Evolutionary conservation across 2,888 invertebrate species (phyloP).

Genomic region (Hedya salicella): DNA sequence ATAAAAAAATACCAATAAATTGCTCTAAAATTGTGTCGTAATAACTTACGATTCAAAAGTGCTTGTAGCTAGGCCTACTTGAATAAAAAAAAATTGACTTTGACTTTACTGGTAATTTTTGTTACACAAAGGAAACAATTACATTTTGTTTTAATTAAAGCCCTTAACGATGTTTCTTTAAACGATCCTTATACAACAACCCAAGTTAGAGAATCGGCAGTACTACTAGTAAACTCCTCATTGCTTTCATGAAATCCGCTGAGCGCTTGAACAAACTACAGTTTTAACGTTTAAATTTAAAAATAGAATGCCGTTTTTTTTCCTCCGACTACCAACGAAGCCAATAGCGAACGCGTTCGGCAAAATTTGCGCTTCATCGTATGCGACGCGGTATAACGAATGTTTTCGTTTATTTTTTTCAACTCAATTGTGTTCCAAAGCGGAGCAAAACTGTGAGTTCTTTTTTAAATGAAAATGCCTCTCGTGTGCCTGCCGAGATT

Average conservation of each 20-base stretch:
- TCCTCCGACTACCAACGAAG: slow-evolving; percentile 12
- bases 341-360: slow-evolving; percentile 15
- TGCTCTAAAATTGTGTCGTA: no score
- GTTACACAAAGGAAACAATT: no score
- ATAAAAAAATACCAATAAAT: no score
- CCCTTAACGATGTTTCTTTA: no score
- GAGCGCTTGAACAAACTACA: background rate
- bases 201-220: no score
- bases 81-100: no score
- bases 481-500: background rate
- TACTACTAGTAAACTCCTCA: no score
- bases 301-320: background rate
- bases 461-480: background rate
- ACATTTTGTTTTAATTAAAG: no score
- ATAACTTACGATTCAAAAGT: no score
- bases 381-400: slow-evolving; percentile 6
- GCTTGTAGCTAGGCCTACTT: no score
- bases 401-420: slow-evolving; percentile 1
- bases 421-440: background rate
- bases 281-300: background rate
- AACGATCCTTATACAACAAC: no score
- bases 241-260: background rate
- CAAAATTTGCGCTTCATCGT: slow-evolving; percentile 13
- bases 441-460: slow-evolving; percentile 2
- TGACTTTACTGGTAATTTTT: no score